Base-by-base conservation (phyloP, 2,888 invertebrate species). In the Plusia festucae region DNA sequence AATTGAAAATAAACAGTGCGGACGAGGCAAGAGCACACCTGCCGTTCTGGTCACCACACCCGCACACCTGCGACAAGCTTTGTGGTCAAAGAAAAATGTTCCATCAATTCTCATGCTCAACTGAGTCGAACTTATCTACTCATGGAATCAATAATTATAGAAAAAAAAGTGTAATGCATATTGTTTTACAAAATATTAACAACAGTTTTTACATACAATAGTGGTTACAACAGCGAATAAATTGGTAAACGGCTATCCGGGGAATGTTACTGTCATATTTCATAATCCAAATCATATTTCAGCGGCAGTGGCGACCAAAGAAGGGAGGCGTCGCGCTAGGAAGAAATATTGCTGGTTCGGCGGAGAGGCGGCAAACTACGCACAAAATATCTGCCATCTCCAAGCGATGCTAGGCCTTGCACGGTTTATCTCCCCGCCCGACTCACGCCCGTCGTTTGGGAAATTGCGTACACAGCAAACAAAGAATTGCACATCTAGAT, bases 381-480 rank as follows among this genome's bases (percentile, higher is more conserved):
- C 81, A 82, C 73, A 76, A 86, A 86, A 88, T 93, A 93, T 92
- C 93, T 91, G 84, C 85, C 89, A 91, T 91, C 91, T 89, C 76
- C 84, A 87, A 85, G 82, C 81, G 67, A 70, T 71, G 81, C 82
- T 80, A 78, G 84, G 84, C 85, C 85, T 88, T 82, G 85, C 82
- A 84, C 82, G 88, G 87, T 89, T 92, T 92, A 92, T 93, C 91
- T 90, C 84, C 76, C 74, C 81, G 80, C 78, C 80, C 73, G 82
- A 76, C 79, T 82, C 85, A 82, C 82, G 84, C 78, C 82, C 90
- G 88, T 91, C 90, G 88, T 91, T 90, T 90, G 86, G 90, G 92
- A 91, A 91, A 92, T 92, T 91, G 92, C 91, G 92, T 90, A 90
- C 88, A 88, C 86, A 82, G 87, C 91, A 91, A 92, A 94, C 93